A percentile compares a stretch with the other conserved stretches of the same genome.
Evolutionary conservation across 2,113 vertebrate species (phyloP).

Genomic region (Nesospiza acunhae): DNA sequence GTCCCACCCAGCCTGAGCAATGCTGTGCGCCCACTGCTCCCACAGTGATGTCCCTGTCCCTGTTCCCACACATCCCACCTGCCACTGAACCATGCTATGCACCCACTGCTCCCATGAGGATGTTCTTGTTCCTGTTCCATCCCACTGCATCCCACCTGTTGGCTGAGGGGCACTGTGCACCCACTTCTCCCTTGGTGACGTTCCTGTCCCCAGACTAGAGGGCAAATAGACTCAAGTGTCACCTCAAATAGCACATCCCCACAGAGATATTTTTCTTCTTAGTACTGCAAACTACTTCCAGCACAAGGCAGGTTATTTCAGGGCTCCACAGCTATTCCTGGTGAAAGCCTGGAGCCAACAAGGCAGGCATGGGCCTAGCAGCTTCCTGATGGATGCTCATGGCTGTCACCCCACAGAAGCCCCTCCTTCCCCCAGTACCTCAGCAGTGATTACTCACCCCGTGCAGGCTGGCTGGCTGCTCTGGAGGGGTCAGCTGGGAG

Average conservation of each 20-base stretch:
- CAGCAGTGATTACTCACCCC: constrained; percentile 71
- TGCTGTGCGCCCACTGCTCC: not conserved
- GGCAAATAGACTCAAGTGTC: not conserved
- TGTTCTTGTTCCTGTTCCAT: not conserved
- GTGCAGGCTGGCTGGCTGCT: constrained; percentile 77
- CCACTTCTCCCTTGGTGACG: rapidly evolving
- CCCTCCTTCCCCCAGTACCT: not conserved
- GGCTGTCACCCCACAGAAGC: not conserved
- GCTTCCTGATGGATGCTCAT: rapidly evolving
- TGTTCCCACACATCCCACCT: not conserved
- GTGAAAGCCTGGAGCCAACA: not conserved
- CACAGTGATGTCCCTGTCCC: not conserved
- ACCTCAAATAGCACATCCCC: not conserved
- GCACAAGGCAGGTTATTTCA: rapidly evolving
- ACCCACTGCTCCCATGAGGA: not conserved
- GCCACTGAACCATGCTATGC: not conserved
- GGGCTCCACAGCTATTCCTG: not conserved
- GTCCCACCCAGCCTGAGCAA: rapidly evolving
- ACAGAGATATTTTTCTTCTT: not conserved
- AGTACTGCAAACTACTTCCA: not conserved
- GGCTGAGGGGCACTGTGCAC: rapidly evolving
- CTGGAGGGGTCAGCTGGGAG: constrained; percentile 81
- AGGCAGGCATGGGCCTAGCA: not conserved
- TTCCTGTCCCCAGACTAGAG: not conserved
- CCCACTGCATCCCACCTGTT: rapidly evolving